Base-by-base conservation (phyloP, 2,888 invertebrate species). In the Acleris emargana region DNA sequence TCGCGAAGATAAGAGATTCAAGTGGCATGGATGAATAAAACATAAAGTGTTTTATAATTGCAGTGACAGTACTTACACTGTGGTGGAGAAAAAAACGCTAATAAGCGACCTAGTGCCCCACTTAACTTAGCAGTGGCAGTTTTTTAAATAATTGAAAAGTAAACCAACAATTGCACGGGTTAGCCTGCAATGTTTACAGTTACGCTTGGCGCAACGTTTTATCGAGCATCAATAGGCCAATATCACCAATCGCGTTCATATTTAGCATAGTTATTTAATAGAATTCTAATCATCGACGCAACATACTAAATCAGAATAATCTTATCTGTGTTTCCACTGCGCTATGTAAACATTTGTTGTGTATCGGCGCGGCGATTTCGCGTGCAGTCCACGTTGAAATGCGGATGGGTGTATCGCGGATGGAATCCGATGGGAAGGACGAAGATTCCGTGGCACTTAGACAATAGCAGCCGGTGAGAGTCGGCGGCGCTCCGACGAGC, bases 371-470 rank as follows among this genome's bases (percentile, higher is more conserved):
- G 73, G 72, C 71, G 73, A 80, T 86, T 88, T 88, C 78, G 88
- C 88, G 83, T 84, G 85, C 86, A 81, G 81, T 81, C 85, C 84
- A 85, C 84, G 83, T 83, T 81, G 76, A 77, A 76, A 82, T 78
- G 79, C 88, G 89, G 88, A 90, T 89, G 89, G 88, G 87, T 88
- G 86, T 86, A 81, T 84, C 86, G 83, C 83, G 84, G 84, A 82
- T 83, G 88, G 89, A 88, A 88, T 90, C 85, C 87, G 87, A 87
- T 89, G 89, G 86, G 87, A 89, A 91, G 91, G 89, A 91, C 90
- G 86, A 90, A 90, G 91, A 91, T 89, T 88, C 90, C 89, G 89
- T 84, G 86, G 88, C 91, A 89, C 88, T 89, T 87, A 90, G 89
- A 92, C 91, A 91, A 91, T 91, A 90, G 87, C 86, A 73, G 84